These are phyloP conservation scores for Meliscaeva auricollis DNA, from an alignment of 2,888 invertebrate genomes.

Conservation along the genomic window DNA sequence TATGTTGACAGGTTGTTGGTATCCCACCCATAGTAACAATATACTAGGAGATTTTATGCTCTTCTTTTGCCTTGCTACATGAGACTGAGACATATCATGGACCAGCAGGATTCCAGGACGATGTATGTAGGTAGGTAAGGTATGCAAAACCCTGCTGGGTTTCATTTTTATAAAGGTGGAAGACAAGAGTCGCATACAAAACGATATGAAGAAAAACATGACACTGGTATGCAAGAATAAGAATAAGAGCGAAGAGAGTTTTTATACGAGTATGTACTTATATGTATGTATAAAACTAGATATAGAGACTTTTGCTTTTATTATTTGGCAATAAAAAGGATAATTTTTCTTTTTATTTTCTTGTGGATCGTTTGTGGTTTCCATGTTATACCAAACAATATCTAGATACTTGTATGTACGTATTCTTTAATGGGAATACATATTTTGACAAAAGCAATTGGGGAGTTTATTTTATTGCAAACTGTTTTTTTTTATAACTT, in stretches of 20 bases:
- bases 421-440: constrained; percentile 59
- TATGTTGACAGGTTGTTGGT: constrained; percentile 32
- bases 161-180: constrained; percentile 58
- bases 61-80: constrained; percentile 8
- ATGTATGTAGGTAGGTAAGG: constrained; percentile 15
- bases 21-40: constrained; percentile 40
- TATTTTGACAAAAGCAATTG: constrained; percentile 64
- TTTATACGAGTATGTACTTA: background rate
- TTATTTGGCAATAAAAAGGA: constrained; percentile 75
- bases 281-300: constrained; percentile 59
- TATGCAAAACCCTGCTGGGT: constrained; percentile 61
- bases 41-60: constrained; percentile 35
- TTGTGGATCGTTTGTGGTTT: constrained; percentile 72
- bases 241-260: constrained; percentile 68
- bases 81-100: constrained; percentile 11
- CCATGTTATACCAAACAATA: constrained; percentile 37
- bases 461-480: constrained; percentile 68
- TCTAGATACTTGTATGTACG: background rate
- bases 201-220: constrained; percentile 68
- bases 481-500: constrained; percentile 18
- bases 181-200: constrained; percentile 70
- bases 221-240: constrained; percentile 59
- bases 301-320: constrained; percentile 73
- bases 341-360: constrained; percentile 75
- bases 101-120: too few relatives aligned